phyloP scores from a whole-genome alignment of 2,113 vertebrate species.

The Setophaga coronata region DNA sequence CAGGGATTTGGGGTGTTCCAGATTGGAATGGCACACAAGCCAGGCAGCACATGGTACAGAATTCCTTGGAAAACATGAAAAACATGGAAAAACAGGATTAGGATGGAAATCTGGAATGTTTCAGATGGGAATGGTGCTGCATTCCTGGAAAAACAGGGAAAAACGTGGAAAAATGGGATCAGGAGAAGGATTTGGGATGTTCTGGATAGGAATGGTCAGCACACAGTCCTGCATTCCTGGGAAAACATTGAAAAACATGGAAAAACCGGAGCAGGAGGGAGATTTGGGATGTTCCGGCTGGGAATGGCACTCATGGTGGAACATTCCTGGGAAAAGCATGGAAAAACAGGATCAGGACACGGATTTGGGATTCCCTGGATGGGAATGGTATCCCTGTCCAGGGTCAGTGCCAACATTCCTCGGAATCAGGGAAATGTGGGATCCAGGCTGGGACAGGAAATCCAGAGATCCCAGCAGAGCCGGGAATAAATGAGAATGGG shows the following conservation, averaged over 20 bases:
- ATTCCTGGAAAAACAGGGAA: background rate
- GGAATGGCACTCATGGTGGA: background rate
- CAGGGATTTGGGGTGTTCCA: background rate
- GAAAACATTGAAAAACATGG: background rate
- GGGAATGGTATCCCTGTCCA: rapidly evolving
- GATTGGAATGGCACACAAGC: background rate
- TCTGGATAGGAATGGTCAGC: background rate
- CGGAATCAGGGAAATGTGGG: background rate
- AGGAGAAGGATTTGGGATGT: background rate
- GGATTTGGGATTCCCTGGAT: background rate
- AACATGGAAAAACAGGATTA: too few relatives aligned
- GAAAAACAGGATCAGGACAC: rapidly evolving
- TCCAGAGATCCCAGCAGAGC: background rate
- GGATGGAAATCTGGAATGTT: too few relatives aligned
- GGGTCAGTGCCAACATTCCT: background rate
- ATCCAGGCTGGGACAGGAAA: rapidly evolving
- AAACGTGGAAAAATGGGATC: background rate
- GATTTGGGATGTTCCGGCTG: rapidly evolving
- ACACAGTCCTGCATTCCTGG: background rate
- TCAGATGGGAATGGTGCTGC: too few relatives aligned
- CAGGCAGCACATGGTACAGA: too few relatives aligned
- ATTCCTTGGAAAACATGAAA: too few relatives aligned
- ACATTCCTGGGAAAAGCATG: background rate
- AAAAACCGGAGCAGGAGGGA: rapidly evolving
- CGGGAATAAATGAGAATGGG: rapidly evolving